A percentile compares a stretch with the other conserved stretches of the same genome.
These are phyloP conservation scores for Orchesella flavescens DNA, from an alignment of 2,888 invertebrate genomes.

Conservation along the genomic window DNA sequence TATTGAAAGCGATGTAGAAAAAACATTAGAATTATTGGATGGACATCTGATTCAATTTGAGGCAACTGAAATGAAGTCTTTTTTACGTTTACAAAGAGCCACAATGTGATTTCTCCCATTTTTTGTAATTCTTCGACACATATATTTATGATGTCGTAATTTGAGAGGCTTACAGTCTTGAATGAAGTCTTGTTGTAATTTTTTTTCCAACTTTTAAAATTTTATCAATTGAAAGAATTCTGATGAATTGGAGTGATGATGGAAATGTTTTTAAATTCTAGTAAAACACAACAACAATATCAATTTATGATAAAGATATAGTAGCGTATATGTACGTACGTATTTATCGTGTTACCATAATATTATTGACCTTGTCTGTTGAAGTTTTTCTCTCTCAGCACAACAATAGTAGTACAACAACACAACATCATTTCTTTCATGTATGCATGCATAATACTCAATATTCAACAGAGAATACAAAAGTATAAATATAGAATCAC, in stretches of 20 bases:
- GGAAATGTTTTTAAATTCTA: not conserved
- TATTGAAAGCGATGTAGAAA: slow-evolving; percentile 10
- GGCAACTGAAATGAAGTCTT: slow-evolving; percentile 64
- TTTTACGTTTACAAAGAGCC: slow-evolving; percentile 49
- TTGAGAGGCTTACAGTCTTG: slow-evolving; percentile 45
- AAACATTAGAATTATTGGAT: slow-evolving; percentile 12
- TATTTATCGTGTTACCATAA: not conserved
- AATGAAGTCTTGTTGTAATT: slow-evolving; percentile 40
- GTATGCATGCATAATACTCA: too few species aligned
- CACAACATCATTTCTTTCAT: too few species aligned
- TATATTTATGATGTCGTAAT: not conserved
- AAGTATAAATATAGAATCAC: slow-evolving; percentile 3
- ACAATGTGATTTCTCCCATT: not conserved
- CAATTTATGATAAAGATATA: not conserved
- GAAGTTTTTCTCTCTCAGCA: too few species aligned
- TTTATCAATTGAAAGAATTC: not conserved
- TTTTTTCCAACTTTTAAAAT: not conserved
- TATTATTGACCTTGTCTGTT: too few species aligned
- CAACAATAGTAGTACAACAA: too few species aligned
- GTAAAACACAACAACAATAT: not conserved
- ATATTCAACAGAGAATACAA: not conserved
- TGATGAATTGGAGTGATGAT: not conserved
- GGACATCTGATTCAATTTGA: slow-evolving; percentile 27
- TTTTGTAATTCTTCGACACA: not conserved
- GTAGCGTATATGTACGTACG: not conserved